Conservation (phyloP, 1,140 invertebrate species). For the Choristoneura fumiferana region DNA sequence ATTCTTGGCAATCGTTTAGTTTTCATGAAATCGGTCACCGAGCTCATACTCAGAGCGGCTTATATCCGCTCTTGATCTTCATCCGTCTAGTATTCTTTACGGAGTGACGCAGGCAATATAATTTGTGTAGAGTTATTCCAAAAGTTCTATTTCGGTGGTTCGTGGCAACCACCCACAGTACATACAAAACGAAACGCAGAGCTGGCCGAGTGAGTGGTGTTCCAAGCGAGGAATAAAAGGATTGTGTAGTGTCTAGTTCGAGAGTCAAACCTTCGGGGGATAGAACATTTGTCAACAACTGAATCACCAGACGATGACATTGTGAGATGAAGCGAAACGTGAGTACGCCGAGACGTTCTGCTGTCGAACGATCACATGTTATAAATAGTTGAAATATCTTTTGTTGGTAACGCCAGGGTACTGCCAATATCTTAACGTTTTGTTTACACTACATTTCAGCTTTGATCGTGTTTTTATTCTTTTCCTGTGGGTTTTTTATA, state of each 20-base stretch:
- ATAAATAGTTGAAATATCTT: constrained; percentile 32
- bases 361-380: constrained; percentile 23
- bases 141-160: constrained; percentile 71
- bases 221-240: constrained; percentile 50
- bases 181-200: constrained; percentile 47
- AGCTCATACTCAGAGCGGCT: constrained; percentile 22
- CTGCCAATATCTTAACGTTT: constrained; percentile 44
- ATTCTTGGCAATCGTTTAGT: background rate
- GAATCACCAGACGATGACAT: constrained; percentile 36
- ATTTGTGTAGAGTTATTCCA: constrained; percentile 72
- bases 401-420: constrained; percentile 42
- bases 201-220: constrained; percentile 48
- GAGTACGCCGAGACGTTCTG: constrained; percentile 39
- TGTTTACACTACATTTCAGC: constrained; percentile 42
- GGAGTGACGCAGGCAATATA: constrained; percentile 67
- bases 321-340: constrained; percentile 70
- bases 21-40: background rate
- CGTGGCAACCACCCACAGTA: constrained; percentile 60
- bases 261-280: background rate
- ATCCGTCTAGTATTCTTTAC: constrained; percentile 43
- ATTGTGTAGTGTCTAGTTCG: constrained; percentile 17
- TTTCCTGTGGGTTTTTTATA: background rate
- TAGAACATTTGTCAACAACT: constrained; percentile 23
- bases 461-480: constrained; percentile 12
- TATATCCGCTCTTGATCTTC: constrained; percentile 62